Conservation (phyloP, 2,113 vertebrate species). For the Pyxicephalus adspersus region DNA sequence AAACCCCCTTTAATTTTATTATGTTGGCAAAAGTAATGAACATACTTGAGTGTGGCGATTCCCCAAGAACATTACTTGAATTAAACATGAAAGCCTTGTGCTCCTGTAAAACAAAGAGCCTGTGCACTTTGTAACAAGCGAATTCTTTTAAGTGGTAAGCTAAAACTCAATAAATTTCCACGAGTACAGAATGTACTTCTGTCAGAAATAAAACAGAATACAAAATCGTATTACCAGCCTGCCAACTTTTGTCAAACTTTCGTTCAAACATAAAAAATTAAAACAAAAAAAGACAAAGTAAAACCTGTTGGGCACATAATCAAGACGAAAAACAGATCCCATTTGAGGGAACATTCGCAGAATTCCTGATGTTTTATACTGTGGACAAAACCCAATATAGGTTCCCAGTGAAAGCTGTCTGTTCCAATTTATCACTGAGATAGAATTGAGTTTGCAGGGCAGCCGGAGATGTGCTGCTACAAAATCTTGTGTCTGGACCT, state of each 20-base stretch:
- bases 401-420: slow-evolving; percentile 35
- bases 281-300: slow-evolving; percentile 15
- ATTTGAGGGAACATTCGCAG: slow-evolving; percentile 12
- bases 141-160: slow-evolving; percentile 24
- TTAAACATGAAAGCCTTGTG: slow-evolving; percentile 24
- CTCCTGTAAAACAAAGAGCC: slow-evolving; percentile 12
- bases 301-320: slow-evolving; percentile 41
- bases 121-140: background rate
- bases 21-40: slow-evolving; percentile 8
- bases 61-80: slow-evolving; percentile 1
- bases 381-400: slow-evolving; percentile 35
- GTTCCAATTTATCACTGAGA: slow-evolving; percentile 31
- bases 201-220: slow-evolving; percentile 30
- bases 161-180: slow-evolving; percentile 33
- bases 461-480: background rate
- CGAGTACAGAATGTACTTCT: slow-evolving; percentile 13
- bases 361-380: slow-evolving; percentile 15
- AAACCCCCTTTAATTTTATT: background rate
- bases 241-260: slow-evolving; percentile 18
- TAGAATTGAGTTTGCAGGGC: slow-evolving; percentile 40
- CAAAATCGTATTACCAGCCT: slow-evolving; percentile 2
- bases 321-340: slow-evolving; percentile 24
- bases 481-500: slow-evolving; percentile 23
- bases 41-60: slow-evolving; percentile 22
- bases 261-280: background rate